Evolutionary conservation across 1,140 invertebrate genomes (phyloP).

Genomic region (Polyergus mexicanus): DNA sequence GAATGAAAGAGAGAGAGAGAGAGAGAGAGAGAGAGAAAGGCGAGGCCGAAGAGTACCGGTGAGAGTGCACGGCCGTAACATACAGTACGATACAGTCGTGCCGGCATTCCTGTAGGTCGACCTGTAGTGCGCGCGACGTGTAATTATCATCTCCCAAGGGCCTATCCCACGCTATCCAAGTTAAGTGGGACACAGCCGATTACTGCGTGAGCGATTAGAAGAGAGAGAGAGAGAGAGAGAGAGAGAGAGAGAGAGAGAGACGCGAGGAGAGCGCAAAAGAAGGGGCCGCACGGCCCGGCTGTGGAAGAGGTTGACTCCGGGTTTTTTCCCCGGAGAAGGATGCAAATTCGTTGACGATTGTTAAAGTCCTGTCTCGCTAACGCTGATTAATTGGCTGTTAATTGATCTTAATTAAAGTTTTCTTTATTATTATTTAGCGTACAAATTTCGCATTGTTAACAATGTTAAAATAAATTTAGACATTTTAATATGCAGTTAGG

Average conservation of each 20-base stretch:
- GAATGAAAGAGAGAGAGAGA: slow-evolving; percentile 28
- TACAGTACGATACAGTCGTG: slow-evolving; percentile 76
- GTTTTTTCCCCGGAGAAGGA: not conserved
- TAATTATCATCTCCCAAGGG: slow-evolving; percentile 84
- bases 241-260: slow-evolving; percentile 6
- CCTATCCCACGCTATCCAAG: slow-evolving; percentile 82
- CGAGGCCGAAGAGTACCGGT: slow-evolving; percentile 72
- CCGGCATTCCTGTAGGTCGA: slow-evolving; percentile 72
- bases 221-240: slow-evolving; percentile 39
- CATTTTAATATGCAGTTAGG: not conserved
- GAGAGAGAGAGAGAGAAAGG: slow-evolving; percentile 63
- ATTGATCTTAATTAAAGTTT: not conserved
- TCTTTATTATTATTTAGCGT: not conserved
- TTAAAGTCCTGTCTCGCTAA: not conserved
- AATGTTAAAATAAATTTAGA: slow-evolving; percentile 17
- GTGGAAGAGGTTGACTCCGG: slow-evolving; percentile 37
- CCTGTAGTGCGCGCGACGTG: slow-evolving; percentile 75
- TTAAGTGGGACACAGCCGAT: slow-evolving; percentile 78
- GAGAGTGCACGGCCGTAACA: slow-evolving; percentile 76
- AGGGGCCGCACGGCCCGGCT: slow-evolving; percentile 1
- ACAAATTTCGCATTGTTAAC: not conserved
- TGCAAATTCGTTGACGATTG: not conserved
- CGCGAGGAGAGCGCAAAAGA: slow-evolving; percentile 30
- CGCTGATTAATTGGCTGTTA: not conserved
- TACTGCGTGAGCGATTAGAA: slow-evolving; percentile 78